Evolutionary conservation across 2,888 invertebrate species (phyloP).

Genomic region (Phengaris alcon): DNA sequence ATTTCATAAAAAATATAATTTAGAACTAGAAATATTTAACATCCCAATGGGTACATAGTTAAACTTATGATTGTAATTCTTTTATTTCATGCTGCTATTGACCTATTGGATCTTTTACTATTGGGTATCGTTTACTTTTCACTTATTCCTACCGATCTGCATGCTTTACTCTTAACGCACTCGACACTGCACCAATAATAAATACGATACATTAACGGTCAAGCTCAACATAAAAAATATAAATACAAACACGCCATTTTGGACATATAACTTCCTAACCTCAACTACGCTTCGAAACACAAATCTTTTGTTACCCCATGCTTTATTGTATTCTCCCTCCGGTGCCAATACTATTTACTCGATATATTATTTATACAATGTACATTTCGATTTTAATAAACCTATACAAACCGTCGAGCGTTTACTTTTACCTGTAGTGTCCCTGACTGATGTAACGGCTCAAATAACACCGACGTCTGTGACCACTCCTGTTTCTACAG

Average conservation of each 20-base stretch:
- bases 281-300: slow-evolving; percentile 60
- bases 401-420: slow-evolving; percentile 44
- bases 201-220: slow-evolving; percentile 67
- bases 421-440: slow-evolving; percentile 54
- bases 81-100: slow-evolving; percentile 72
- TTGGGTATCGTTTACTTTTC: slow-evolving; percentile 65
- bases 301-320: slow-evolving; percentile 51
- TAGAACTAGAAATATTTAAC: background rate
- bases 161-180: slow-evolving; percentile 52
- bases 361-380: slow-evolving; percentile 51
- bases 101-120: slow-evolving; percentile 72
- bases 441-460: slow-evolving; percentile 77
- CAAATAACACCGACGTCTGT: slow-evolving; percentile 73
- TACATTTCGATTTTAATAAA: slow-evolving; percentile 54
- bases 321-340: slow-evolving; percentile 41
- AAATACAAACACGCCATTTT: slow-evolving; percentile 74
- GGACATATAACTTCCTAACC: slow-evolving; percentile 55
- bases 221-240: slow-evolving; percentile 76
- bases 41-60: slow-evolving; percentile 32
- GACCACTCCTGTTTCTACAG: slow-evolving; percentile 68
- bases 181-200: slow-evolving; percentile 68
- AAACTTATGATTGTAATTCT: slow-evolving; percentile 72
- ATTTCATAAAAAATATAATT: background rate
- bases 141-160: slow-evolving; percentile 50
- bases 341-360: slow-evolving; percentile 48